phyloP scores from a whole-genome alignment of 2,888 invertebrate genomes.

The Melanargia galathea region DNA sequence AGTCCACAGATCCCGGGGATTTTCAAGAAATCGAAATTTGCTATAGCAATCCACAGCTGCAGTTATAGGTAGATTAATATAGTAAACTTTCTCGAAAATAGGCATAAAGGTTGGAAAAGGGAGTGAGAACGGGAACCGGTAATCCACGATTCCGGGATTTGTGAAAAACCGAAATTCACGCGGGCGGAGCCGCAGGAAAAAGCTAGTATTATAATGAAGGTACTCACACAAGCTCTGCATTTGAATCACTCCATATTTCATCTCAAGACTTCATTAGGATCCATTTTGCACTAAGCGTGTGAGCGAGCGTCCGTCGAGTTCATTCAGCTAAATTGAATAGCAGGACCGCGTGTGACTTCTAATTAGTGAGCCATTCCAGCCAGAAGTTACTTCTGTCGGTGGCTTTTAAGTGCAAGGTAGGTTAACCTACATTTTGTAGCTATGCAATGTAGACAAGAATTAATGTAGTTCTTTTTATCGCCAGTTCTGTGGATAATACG shows the following conservation, averaged over 20 bases:
- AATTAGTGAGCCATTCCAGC: constrained; percentile 37
- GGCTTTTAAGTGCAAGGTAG: constrained; percentile 20
- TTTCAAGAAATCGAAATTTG: no score
- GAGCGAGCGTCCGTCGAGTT: constrained; percentile 28
- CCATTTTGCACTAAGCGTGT: constrained; percentile 31
- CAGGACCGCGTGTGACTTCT: constrained; percentile 34
- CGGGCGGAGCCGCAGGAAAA: no score
- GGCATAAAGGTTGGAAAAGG: no score
- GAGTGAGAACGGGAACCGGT: no score
- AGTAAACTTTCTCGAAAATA: no score
- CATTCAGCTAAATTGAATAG: constrained; percentile 31
- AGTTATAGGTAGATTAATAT: no score
- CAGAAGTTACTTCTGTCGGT: constrained; percentile 30
- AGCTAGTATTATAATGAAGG: neutral
- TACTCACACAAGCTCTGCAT: constrained; percentile 8
- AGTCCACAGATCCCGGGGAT: no score
- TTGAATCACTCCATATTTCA: constrained; percentile 19
- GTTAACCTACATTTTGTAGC: neutral
- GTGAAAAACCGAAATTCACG: no score
- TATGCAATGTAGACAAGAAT: neutral
- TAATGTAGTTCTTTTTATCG: neutral
- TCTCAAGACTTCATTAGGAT: constrained; percentile 32
- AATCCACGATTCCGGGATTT: no score
- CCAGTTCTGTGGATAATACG: neutral
- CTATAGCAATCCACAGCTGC: no score